Base-by-base conservation (phyloP, 2,888 invertebrate genomes). In the Lasioglossum oenotherae region DNA sequence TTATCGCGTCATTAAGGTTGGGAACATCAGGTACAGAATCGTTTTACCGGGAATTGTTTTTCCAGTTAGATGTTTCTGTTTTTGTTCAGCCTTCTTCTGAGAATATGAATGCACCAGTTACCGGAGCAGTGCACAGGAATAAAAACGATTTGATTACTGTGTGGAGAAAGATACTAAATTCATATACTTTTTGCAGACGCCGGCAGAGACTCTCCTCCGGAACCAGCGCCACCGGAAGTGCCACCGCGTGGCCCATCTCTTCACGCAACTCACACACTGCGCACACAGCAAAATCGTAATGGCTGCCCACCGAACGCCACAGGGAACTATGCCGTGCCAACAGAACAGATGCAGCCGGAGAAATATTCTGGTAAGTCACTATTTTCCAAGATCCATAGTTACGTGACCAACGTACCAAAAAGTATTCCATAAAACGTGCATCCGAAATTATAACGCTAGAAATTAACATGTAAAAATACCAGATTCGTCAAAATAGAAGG, bases 241-340 rank as follows among this genome's bases (percentile, higher is more conserved):
- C 98, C 98, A 57, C 98, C 98, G n/a, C 96, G 98, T 69, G 98
- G 98, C 2, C 98, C 98, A 27, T 98, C 98, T 75, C 96, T 98
- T 84, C 97, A 98, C 93, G 95, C 96, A 53, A 95, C 96, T 78
- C 94, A 93, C 72, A 96, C 96, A 14, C 92, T 96, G 81, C 96
- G 97, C 87, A 96, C 97, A n/a, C 94, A 96, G 95, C 94, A 93
- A 86, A 93, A 90, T 78, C 94, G 92, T 80, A 93, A 94, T 35
- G 94, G 94, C 76, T 93, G 93, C 60, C 92, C 92, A 57, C 93
- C 93, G 41, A 92, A 92, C 73, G 86, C 90, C 35, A 82, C 91
- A 23, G 91, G 96, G 93, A 94, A 96, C 95, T 95, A 96, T 95
- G 92, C 96, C 94, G 75, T 96, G 92, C 91, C 97, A 95, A 91